phyloP scores from a whole-genome alignment of 2,888 invertebrate genomes.

The Drosophila subquinaria region DNA sequence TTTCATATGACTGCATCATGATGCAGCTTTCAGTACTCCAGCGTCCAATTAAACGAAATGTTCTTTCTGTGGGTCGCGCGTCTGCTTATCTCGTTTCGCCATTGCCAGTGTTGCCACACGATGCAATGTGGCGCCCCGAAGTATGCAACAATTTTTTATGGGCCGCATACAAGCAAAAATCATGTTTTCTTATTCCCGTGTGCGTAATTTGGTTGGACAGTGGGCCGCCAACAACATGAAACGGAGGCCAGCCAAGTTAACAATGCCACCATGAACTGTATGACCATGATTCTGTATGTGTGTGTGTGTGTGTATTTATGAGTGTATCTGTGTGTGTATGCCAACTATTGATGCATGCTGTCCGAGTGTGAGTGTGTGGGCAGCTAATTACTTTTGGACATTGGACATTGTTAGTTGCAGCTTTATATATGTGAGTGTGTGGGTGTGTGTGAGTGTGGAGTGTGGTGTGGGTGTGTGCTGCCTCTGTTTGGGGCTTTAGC shows the following conservation, averaged over 20 bases:
- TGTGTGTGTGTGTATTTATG: constrained; percentile 20
- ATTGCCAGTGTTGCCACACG: background rate
- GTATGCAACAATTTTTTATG: constrained; percentile 81
- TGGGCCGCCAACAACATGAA: constrained; percentile 39
- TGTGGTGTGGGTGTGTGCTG: constrained; percentile 18
- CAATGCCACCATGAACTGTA: constrained; percentile 55
- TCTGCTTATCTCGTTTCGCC: constrained; percentile 50
- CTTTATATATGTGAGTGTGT: constrained; percentile 20
- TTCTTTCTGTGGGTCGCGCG: constrained; percentile 62
- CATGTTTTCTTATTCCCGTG: constrained; percentile 82
- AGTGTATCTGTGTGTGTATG: constrained; percentile 25
- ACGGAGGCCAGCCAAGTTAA: constrained; percentile 67
- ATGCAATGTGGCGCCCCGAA: constrained; percentile 61
- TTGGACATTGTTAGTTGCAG: constrained; percentile 57
- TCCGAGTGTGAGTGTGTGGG: constrained; percentile 34
- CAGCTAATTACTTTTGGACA: constrained; percentile 74
- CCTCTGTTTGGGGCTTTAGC: constrained; percentile 34
- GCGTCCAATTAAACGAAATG: constrained; percentile 81
- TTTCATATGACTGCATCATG: constrained; percentile 74
- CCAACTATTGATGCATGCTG: constrained; percentile 69
- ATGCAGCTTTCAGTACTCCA: constrained; percentile 77
- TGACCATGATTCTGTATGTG: constrained; percentile 6
- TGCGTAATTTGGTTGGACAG: constrained; percentile 75
- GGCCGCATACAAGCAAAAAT: constrained; percentile 80
- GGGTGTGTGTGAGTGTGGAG: constrained; percentile 12